Conservation (phyloP, 2,113 vertebrate species). For the Indicator indicator region DNA sequence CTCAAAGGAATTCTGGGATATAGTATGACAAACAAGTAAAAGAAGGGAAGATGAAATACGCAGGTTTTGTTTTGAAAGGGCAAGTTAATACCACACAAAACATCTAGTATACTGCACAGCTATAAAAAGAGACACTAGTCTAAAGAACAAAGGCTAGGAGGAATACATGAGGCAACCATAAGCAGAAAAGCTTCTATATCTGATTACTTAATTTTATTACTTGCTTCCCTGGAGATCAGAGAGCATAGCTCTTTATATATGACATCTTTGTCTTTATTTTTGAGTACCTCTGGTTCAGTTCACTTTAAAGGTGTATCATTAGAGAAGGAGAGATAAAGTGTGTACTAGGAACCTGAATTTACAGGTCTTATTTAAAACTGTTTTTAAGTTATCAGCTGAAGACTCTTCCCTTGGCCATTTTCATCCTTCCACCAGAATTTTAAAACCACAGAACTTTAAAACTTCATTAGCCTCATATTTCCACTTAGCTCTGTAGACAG, state of each 20-base stretch:
- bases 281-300: not conserved
- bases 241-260: not conserved
- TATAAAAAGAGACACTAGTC: not conserved
- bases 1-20: not conserved
- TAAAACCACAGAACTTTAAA: not conserved
- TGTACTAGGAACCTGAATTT: not conserved
- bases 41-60: not conserved
- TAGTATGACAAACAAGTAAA: not conserved
- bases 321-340: not conserved
- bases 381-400: not conserved
- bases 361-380: not conserved
- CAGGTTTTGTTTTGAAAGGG: not conserved
- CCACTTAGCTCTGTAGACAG: not conserved
- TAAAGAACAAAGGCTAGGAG: conserved; percentile 12
- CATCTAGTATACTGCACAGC: not conserved
- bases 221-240: not conserved
- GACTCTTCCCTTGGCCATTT: not conserved
- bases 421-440: not conserved
- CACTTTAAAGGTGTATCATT: not conserved
- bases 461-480: not conserved
- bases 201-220: conserved; percentile 11
- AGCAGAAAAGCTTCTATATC: not conserved
- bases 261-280: not conserved
- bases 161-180: conserved; percentile 29
- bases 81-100: not conserved